Base-by-base conservation (phyloP, 2,113 vertebrate species). In the Tetrao urogallus region DNA sequence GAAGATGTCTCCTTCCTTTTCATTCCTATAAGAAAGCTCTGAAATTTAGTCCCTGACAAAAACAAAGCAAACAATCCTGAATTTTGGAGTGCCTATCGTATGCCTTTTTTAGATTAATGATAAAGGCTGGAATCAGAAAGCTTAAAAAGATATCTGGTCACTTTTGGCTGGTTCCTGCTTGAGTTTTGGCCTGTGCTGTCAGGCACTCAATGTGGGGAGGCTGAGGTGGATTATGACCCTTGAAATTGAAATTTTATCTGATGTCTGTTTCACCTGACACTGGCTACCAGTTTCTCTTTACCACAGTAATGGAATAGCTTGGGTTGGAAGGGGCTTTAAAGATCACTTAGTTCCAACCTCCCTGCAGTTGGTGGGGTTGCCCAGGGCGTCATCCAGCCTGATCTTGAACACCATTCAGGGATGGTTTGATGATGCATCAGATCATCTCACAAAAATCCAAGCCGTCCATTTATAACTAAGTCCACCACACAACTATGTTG, bases 251-350 rank as follows among this genome's bases (percentile, higher is more conserved):
- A 52, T 71, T 52, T 50, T 38, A 6, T 34, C 25, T n/a, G 30
- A 15, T 47, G 15, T 20, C 13, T 61, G 4, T n/a, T 61, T 66
- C 34, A n/a, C 43, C 58, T 40, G 11, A 20, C 0, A 0, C 6
- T 75, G 63, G 24, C 25, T 60, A 4, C 82, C 70, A 56, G 48
- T 40, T 69, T 9, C 52, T 40, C 30, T 56, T 28, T 57, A 32
- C 32, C 30, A 19, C 17, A n/a, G 17, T 57, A 30, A 57, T 57
- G 27, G 17, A 56, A 56, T 32, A 30, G 16, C 30, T 32, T 57
- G 56, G 30, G 30, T 57, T 32, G 30, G 10, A 57, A 57, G 56
- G 56, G 18, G 10, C 18, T 30, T 32, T n/a, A n/a, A 57, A 57
- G 56, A 57, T 57, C 56, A 32, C 20, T 19, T 57, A 32, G 30